Evolutionary conservation across 2,888 invertebrate species (phyloP).

Genomic region (Ethmia dodecea): DNA sequence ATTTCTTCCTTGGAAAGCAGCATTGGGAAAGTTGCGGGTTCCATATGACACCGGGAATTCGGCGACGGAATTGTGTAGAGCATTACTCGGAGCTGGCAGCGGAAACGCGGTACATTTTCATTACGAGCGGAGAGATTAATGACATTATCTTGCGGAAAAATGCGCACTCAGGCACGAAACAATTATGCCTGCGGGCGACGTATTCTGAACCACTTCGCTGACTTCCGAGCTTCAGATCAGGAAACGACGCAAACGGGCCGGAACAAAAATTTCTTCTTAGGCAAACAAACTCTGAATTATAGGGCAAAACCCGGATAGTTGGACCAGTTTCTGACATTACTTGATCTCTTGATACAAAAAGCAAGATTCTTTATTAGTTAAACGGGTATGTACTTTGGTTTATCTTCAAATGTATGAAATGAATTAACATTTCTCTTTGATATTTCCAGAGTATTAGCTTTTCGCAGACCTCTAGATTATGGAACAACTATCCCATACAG

Average conservation of each 20-base stretch:
- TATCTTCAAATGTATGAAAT: too few relatives aligned
- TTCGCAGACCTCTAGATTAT: too few relatives aligned
- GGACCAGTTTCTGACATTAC: too few relatives aligned
- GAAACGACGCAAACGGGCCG: conserved; percentile 39
- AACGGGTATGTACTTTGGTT: too few relatives aligned
- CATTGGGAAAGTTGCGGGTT: conserved; percentile 24
- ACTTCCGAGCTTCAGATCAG: conserved; percentile 18
- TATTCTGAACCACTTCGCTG: conserved; percentile 20
- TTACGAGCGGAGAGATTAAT: conserved; percentile 57
- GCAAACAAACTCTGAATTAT: too few relatives aligned
- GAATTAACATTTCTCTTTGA: too few relatives aligned
- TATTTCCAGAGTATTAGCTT: too few relatives aligned
- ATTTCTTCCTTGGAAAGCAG: conserved; percentile 39
- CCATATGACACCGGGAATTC: conserved; percentile 34
- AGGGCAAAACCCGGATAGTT: too few relatives aligned
- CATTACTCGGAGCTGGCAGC: conserved; percentile 31
- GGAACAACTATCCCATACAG: too few relatives aligned
- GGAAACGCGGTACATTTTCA: conserved; percentile 51
- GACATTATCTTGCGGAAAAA: conserved; percentile 63
- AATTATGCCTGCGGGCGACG: conserved; percentile 44
- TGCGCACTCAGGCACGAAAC: conserved; percentile 48
- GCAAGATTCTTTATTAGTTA: too few relatives aligned
- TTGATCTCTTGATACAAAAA: too few relatives aligned
- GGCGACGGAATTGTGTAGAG: conserved; percentile 38
- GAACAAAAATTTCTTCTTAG: conserved; percentile 41